Evolutionary conservation across 2,113 vertebrate species (phyloP).

Genomic region (Rhipidura dahli): DNA sequence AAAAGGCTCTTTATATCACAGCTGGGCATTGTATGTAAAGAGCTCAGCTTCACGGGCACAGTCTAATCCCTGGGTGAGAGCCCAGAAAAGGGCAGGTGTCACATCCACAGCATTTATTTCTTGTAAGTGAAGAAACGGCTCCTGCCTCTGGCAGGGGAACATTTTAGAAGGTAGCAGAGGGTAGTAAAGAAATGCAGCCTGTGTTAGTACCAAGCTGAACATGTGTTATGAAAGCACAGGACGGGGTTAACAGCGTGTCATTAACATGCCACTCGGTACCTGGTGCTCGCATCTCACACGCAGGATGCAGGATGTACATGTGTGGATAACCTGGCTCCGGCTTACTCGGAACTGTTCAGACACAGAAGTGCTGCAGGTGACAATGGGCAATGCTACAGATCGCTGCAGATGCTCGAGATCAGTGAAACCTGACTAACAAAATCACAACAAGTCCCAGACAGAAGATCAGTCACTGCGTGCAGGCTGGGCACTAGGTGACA

Average conservation of each 20-base stretch:
- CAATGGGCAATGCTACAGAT: not conserved
- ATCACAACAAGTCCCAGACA: not conserved
- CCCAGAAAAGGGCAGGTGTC: constrained; percentile 52
- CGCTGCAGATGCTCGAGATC: not conserved
- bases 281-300: constrained; percentile 32
- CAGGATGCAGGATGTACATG: constrained; percentile 11
- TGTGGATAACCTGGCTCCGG: constrained; percentile 15
- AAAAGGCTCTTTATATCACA: constrained; percentile 40
- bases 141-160: not conserved
- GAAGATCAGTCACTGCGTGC: not conserved
- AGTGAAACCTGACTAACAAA: not conserved
- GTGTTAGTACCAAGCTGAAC: constrained; percentile 8
- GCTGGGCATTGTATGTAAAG: constrained; percentile 43
- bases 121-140: not conserved
- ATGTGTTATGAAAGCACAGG: not conserved
- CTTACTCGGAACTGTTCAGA: constrained; percentile 38
- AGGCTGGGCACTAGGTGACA: not conserved
- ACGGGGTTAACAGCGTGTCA: not conserved
- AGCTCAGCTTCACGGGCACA: not conserved
- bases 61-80: constrained; percentile 16
- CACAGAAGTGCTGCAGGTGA: constrained; percentile 47
- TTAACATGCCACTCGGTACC: not conserved
- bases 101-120: constrained; percentile 9
- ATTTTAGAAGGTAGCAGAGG: not conserved
- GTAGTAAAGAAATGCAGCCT: not conserved